These are phyloP conservation scores for Nansenia antarctica DNA, from an alignment of 2,113 vertebrate genomes.

Conservation along the genomic window DNA sequence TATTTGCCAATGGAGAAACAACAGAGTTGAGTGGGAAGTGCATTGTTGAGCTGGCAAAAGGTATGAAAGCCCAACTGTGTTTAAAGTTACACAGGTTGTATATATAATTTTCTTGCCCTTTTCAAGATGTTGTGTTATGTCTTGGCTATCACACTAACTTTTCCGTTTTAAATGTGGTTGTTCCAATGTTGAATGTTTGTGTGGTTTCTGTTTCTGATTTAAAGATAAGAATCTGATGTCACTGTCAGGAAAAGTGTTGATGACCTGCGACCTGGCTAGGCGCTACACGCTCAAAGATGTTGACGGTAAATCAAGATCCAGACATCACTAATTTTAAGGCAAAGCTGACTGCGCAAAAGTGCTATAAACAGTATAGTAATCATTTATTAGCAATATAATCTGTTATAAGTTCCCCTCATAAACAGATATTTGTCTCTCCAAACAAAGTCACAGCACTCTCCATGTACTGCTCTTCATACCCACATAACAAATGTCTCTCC, in stretches of 20 bases:
- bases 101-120: no score
- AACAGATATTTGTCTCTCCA: no score
- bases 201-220: not conserved
- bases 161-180: not conserved
- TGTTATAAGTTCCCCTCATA: no score
- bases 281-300: constrained; percentile 77
- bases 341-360: no score
- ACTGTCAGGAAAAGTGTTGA: constrained; percentile 80
- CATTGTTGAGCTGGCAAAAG: constrained; percentile 81
- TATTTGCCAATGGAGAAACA: constrained; percentile 69
- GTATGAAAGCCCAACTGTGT: constrained; percentile 53
- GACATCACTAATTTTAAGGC: not conserved
- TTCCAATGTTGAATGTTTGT: not conserved
- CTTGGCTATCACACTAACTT: no score
- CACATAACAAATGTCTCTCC: not conserved
- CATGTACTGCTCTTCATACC: not conserved
- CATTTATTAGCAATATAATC: no score
- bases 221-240: constrained; percentile 76
- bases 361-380: no score
- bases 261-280: constrained; percentile 79
- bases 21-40: constrained; percentile 85
- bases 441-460: not conserved
- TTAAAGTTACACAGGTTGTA: no score
- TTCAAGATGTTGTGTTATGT: no score
- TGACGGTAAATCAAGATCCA: constrained; percentile 72